Evolutionary conservation across 2,797 vertebrate genomes (phyloP), one percentile per base, ranked within the genome.

Genomic region (Squalus acanthias): DNA sequence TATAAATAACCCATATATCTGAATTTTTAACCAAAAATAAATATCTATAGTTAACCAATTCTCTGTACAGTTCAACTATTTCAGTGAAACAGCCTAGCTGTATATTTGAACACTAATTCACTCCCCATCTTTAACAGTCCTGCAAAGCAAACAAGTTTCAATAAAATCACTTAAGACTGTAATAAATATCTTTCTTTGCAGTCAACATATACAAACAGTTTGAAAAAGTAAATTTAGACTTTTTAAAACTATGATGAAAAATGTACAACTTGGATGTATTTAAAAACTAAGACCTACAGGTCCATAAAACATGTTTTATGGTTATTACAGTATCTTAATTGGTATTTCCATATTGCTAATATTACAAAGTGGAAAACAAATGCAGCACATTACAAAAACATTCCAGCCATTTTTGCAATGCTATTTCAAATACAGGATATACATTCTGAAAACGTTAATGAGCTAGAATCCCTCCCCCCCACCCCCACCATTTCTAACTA

Each of bases 401-500:
- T 95, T 76, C 94, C 94, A 95, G 94, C 94, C 94, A 95, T 95
- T 95, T 95, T 95, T 95, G 94, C 94, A 74, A 95, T 95, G 70
- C 50, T 53, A 57, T 57, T 70, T 95, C 67, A 65, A 95, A 95
- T 76, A 76, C 50, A 76, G 46, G 22, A 95, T 74, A 72, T 60
- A 76, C 69, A 57, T n/a, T 74, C 26, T 60, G 94, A 95, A 95
- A 74, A 8, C 10, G 9, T 94, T 53, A 57, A 63, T 63, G 24
- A 76, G 57, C 26, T 74, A 33, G 94, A 95, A 74, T 72, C 22
- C 69, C 26, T 13, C 69, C 29, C 4, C 3, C 17, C 63, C 53
- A 33, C 10, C 57, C 26, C 26, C 57, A 39, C 26, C 33, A 69
- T 39, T 69, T 95, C 69, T 53, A 95, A 95, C 20, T 1, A 95